Base-by-base conservation (phyloP, 2,888 invertebrate genomes). In the Mesorhabditis sp. region DNA sequence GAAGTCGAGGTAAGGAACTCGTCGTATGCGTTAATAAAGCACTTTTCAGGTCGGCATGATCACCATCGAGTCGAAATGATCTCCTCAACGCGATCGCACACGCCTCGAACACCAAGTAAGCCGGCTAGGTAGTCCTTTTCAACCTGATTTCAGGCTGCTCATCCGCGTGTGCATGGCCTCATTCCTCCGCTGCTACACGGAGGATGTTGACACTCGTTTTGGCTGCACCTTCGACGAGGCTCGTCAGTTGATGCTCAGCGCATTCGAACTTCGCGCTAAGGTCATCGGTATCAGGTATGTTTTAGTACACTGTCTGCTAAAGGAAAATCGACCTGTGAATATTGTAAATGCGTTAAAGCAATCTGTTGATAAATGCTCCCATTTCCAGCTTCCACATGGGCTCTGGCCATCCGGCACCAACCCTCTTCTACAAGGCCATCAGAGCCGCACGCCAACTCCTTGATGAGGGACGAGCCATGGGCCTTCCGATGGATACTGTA, bases 401-500 rank as follows among this genome's bases (percentile, higher is more conserved):
- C 41, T 28, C 28, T 28, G 58, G 10, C 7, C 7, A 50, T n/a
- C 10, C 58, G n/a, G 2, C 7, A 13, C 58, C 58, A 50, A 13
- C 58, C n/a, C 58, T 50, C 58, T 50, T 13, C 58, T 50, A 50
- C 58, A 50, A 50, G n/a, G 58, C 58, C 2, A 10, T 50, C n/a
- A 1, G 58, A 13, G 7, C 58, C n/a, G 58, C n/a, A n/a, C 7
- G n/a, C 7, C 10, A 50, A n/a, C n/a, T 50, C 10, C 7, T 50
- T 10, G 58, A 50, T n/a, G 58, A 50, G 58, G 58, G 58, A 13
- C 10, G n/a, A 50, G 41, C 15, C n/a, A 7, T 28, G 62, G 42
- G 13, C 50, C 42, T 43, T 43, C 13, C 10, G n/a, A 67, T 67
- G 42, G 45, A 62, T 15, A 70, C 95, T 68, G 88, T 95, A 72